Conservation (phyloP, 2,888 invertebrate genomes). For the Drosophila colorata region DNA sequence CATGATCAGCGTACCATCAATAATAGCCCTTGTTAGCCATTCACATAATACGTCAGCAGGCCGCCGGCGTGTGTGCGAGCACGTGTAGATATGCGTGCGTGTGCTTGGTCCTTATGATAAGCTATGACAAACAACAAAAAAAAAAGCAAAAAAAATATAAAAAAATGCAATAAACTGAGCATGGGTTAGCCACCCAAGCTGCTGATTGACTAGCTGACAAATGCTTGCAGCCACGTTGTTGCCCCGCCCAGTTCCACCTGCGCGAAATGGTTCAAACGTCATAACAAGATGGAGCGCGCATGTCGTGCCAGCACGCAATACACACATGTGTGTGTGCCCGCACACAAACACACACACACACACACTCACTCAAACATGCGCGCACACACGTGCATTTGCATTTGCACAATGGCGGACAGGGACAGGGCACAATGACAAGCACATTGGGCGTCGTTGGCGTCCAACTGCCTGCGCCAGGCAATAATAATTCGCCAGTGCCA, state of each 20-base stretch:
- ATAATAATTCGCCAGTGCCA: slow-evolving; percentile 74
- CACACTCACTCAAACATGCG: slow-evolving; percentile 11
- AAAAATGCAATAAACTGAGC: slow-evolving; percentile 16
- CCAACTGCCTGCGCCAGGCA: slow-evolving; percentile 73
- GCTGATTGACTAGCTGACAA: slow-evolving; percentile 72
- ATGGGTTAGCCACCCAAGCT: slow-evolving; percentile 12
- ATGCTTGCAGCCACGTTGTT: slow-evolving; percentile 43
- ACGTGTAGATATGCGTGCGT: neutral
- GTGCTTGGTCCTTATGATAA: slow-evolving; percentile 8
- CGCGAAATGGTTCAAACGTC: slow-evolving; percentile 71
- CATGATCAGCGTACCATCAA: slow-evolving; percentile 2
- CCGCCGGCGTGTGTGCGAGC: neutral
- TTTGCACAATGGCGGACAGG: slow-evolving; percentile 42
- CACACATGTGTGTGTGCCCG: neutral
- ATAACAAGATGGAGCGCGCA: slow-evolving; percentile 67
- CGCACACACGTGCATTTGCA: slow-evolving; percentile 55
- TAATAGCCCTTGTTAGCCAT: neutral
- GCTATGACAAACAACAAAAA: neutral
- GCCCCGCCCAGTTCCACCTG: slow-evolving; percentile 37
- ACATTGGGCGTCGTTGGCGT: slow-evolving; percentile 45
- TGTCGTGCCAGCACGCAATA: slow-evolving; percentile 34
- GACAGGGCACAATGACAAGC: slow-evolving; percentile 54
- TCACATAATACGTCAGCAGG: slow-evolving; percentile 4
- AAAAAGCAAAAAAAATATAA: no score
- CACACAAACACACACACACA: neutral